Percentiles rank a stretch among this genome's conserved stretches.
phyloP scores from a whole-genome alignment of 1,140 invertebrate genomes.

The Macrocentrus cingulum region DNA sequence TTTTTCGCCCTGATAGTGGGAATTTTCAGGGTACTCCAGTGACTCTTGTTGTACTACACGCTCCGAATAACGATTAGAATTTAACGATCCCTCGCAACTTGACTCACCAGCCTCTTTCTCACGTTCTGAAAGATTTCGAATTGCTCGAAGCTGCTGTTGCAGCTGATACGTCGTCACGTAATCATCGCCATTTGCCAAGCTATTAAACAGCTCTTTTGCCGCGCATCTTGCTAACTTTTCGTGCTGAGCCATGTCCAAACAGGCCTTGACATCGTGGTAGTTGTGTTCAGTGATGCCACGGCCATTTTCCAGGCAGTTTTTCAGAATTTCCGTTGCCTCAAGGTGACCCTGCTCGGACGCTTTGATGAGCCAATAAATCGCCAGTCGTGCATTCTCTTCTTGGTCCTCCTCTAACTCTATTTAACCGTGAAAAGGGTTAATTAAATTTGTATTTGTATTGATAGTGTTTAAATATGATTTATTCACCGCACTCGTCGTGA shows the following conservation, averaged over 20 bases:
- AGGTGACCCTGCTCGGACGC: slow-evolving; percentile 87
- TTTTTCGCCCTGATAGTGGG: slow-evolving; percentile 67
- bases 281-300: slow-evolving; percentile 80
- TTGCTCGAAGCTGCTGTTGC: not conserved
- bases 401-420: slow-evolving; percentile 61
- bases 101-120: not conserved
- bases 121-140: not conserved
- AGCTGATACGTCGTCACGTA: slow-evolving; percentile 82
- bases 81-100: not conserved
- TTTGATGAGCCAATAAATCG: slow-evolving; percentile 85
- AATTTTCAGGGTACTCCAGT: slow-evolving; percentile 33
- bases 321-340: slow-evolving; percentile 79
- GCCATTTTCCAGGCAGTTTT: slow-evolving; percentile 75
- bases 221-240: slow-evolving; percentile 85
- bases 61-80: not conserved
- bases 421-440: not conserved
- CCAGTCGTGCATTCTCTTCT: slow-evolving; percentile 68
- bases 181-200: slow-evolving; percentile 80
- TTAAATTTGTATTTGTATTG: too few relatives aligned
- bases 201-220: slow-evolving; percentile 80
- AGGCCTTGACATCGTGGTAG: slow-evolving; percentile 79
- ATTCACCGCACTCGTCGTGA: slow-evolving; percentile 69
- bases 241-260: slow-evolving; percentile 77
- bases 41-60: not conserved
- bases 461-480: too few relatives aligned